These are phyloP conservation scores for Clarias batrachus DNA, from an alignment of 2,113 vertebrate genomes.

Conservation along the genomic window DNA sequence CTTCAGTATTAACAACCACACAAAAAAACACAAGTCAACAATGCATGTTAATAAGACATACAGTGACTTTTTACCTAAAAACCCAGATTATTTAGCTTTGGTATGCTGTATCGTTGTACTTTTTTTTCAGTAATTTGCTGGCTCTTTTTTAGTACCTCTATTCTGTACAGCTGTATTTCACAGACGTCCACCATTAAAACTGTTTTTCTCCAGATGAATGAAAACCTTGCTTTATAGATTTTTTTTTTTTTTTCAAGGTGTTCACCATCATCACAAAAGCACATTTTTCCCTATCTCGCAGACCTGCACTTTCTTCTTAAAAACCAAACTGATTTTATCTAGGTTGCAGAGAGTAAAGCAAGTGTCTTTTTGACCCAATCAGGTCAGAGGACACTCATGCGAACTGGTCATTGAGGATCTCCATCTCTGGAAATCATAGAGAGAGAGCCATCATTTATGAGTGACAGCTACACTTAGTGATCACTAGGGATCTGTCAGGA, in stretches of 20 bases:
- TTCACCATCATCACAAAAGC: neutral
- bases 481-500: conserved; percentile 30
- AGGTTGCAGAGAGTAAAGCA: conserved; percentile 3
- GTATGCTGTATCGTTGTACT: neutral
- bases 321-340: neutral
- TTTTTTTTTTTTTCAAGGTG: no score
- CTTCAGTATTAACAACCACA: neutral
- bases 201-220: neutral
- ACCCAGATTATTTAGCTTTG: neutral
- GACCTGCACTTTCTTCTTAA: neutral
- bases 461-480: conserved; percentile 30
- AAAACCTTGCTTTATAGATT: neutral
- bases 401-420: conserved; percentile 25
- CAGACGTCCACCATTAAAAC: neutral
- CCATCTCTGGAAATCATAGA: neutral
- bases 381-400: neutral
- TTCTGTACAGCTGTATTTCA: neutral
- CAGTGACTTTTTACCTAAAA: neutral
- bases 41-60: neutral
- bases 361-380: neutral
- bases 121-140: neutral
- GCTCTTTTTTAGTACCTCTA: neutral
- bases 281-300: neutral
- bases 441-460: conserved; percentile 23
- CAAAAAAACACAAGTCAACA: neutral